Evolutionary conservation across 2,888 invertebrate genomes (phyloP).

Genomic region (Meiosimyza decipiens): DNA sequence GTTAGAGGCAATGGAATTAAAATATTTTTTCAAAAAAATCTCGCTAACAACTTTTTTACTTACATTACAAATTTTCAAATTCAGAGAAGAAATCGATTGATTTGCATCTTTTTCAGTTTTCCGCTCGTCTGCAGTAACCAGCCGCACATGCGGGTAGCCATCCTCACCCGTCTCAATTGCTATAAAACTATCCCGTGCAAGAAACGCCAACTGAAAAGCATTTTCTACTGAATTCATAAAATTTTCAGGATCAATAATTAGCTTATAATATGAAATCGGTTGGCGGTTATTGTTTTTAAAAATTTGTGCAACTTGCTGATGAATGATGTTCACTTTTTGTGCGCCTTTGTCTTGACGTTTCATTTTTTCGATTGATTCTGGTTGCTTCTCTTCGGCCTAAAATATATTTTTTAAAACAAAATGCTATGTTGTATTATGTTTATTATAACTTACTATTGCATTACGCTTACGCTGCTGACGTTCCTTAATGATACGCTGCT

Average conservation of each 20-base stretch:
- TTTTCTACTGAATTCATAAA: constrained; percentile 72
- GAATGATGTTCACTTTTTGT: constrained; percentile 69
- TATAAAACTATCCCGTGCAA: constrained; percentile 70
- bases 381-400: constrained; percentile 65
- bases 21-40: too few species aligned
- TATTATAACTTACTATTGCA: constrained; percentile 44
- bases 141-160: constrained; percentile 55
- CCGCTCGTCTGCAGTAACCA: constrained; percentile 45
- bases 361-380: constrained; percentile 67
- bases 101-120: constrained; percentile 43
- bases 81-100: constrained; percentile 58
- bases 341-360: constrained; percentile 69
- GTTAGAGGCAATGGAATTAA: too few species aligned
- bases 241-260: constrained; percentile 70
- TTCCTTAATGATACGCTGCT: constrained; percentile 56
- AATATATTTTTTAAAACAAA: constrained; percentile 15
- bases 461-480: constrained; percentile 59
- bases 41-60: constrained; percentile 4
- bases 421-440: neutral
- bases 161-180: constrained; percentile 66
- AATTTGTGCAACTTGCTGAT: constrained; percentile 65
- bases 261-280: constrained; percentile 70
- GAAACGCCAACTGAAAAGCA: constrained; percentile 72
- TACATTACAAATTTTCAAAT: constrained; percentile 54
- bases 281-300: constrained; percentile 62